phyloP scores from a whole-genome alignment of 2,113 vertebrate genomes.

The Polypterus bichir region DNA sequence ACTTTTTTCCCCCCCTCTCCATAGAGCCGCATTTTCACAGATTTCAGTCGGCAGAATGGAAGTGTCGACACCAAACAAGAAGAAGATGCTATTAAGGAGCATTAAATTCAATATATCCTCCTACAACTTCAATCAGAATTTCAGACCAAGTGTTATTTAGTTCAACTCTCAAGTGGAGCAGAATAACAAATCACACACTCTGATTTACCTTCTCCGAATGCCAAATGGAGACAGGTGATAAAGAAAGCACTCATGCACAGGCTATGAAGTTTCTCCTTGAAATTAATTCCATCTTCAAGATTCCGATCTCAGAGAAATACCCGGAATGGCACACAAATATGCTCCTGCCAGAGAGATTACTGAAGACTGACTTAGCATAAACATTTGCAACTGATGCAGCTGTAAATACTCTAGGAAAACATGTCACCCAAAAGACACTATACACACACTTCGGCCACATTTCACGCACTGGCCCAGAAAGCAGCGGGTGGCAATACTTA shows the following conservation, averaged over 20 bases:
- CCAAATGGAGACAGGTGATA: slow-evolving; percentile 86
- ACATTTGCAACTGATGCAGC: slow-evolving; percentile 47
- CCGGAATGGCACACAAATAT: slow-evolving; percentile 83
- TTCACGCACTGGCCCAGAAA: too few species aligned
- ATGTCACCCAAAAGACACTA: too few species aligned
- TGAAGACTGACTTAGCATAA: slow-evolving; percentile 62
- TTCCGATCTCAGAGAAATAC: slow-evolving; percentile 82
- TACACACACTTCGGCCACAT: too few species aligned
- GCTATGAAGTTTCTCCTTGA: slow-evolving; percentile 79
- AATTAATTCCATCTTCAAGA: slow-evolving; percentile 97
- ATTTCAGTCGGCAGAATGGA: slow-evolving; percentile 69
- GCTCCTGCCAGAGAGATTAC: slow-evolving; percentile 72
- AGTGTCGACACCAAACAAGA: slow-evolving; percentile 63
- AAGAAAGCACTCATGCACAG: slow-evolving; percentile 75
- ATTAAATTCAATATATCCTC: slow-evolving; percentile 84
- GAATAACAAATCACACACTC: slow-evolving; percentile 74
- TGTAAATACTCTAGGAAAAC: slow-evolving; percentile 5
- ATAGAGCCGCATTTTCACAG: slow-evolving; percentile 49
- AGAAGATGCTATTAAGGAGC: slow-evolving; percentile 73
- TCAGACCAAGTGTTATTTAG: slow-evolving; percentile 76
- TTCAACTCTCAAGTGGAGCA: slow-evolving; percentile 78
- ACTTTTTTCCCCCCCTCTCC: slow-evolving; percentile 36
- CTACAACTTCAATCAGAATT: slow-evolving; percentile 78
- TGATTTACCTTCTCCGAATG: slow-evolving; percentile 82
- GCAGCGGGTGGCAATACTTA: too few species aligned